Conservation (phyloP, 30 jellyfish, hydroid and myxozoan genomes). For the Mastigias papua region DNA sequence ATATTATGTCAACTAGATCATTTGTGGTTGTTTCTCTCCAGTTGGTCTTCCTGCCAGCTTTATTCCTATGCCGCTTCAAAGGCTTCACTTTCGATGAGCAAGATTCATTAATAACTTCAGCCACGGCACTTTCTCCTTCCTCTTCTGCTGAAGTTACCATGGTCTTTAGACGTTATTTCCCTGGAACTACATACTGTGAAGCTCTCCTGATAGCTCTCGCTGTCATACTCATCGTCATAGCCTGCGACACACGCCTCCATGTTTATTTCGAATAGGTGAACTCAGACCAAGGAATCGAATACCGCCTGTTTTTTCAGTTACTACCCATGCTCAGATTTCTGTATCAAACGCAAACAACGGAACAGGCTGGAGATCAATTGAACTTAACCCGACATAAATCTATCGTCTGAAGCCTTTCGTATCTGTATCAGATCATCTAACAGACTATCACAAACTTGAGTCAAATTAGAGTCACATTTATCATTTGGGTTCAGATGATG, state of each 20-base stretch:
- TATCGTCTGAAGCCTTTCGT: conserved; percentile 33
- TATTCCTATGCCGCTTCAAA: conserved; percentile 30
- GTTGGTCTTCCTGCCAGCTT: conserved; percentile 55
- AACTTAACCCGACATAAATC: conserved; percentile 18
- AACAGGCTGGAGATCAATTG: conserved; percentile 13
- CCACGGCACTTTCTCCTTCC: neutral
- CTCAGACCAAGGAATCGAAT: neutral
- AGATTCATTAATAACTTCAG: neutral
- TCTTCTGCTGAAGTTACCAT: neutral
- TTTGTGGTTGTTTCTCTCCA: conserved; percentile 34
- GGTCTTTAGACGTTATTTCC: neutral
- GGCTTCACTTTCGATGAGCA: conserved; percentile 61
- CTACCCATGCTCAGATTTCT: neutral
- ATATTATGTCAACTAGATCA: conserved; percentile 40
- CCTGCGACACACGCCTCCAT: neutral
- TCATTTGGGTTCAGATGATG: conserved; percentile 35
- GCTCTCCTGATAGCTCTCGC: neutral
- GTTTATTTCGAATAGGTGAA: neutral
- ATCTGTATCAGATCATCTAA: conserved; percentile 25
- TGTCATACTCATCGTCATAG: neutral
- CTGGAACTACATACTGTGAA: neutral
- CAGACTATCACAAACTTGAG: conserved; percentile 39
- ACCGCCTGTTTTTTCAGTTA: neutral
- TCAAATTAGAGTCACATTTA: neutral
- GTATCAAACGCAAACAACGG: neutral